Evolutionary conservation across 2,113 vertebrate species (phyloP).

Genomic region (Speoplatyrhinus poulsoni): DNA sequence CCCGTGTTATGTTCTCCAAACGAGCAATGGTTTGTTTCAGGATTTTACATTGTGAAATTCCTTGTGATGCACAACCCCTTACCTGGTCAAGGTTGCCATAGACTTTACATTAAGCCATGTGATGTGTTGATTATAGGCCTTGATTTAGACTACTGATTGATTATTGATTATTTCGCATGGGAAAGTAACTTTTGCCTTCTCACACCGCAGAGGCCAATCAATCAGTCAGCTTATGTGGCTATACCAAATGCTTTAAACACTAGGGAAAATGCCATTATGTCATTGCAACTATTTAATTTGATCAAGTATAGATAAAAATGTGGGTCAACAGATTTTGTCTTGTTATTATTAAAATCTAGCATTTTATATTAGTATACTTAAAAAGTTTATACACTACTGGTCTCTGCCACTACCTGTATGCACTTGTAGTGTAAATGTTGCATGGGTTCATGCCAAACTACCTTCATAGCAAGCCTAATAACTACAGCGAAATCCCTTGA

Average conservation of each 20-base stretch:
- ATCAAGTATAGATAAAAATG: background rate
- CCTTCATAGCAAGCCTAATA: background rate
- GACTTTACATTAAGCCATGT: conserved; percentile 51
- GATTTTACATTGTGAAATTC: background rate
- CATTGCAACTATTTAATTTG: background rate
- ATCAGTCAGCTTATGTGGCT: conserved; percentile 58
- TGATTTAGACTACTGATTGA: conserved; percentile 65
- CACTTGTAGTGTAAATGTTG: too few relatives aligned
- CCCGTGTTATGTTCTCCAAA: conserved; percentile 8
- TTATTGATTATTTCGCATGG: conserved; percentile 74
- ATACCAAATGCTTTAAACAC: conserved; percentile 22
- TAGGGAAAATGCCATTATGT: background rate
- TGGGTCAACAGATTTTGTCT: background rate
- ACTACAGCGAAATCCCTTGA: conserved; percentile 9
- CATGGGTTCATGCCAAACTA: background rate
- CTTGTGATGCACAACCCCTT: background rate
- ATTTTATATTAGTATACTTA: too few relatives aligned
- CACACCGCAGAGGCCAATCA: conserved; percentile 70
- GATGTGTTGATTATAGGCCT: conserved; percentile 50
- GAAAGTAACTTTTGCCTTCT: conserved; percentile 69
- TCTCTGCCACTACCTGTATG: too few relatives aligned
- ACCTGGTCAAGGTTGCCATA: conserved; percentile 10
- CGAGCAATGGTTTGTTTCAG: too few relatives aligned
- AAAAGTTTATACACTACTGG: too few relatives aligned
- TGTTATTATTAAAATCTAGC: too few relatives aligned